These are phyloP conservation scores for Coccyzus lansbergi DNA, from an alignment of 2,797 vertebrate species.

Conservation along the genomic window DNA sequence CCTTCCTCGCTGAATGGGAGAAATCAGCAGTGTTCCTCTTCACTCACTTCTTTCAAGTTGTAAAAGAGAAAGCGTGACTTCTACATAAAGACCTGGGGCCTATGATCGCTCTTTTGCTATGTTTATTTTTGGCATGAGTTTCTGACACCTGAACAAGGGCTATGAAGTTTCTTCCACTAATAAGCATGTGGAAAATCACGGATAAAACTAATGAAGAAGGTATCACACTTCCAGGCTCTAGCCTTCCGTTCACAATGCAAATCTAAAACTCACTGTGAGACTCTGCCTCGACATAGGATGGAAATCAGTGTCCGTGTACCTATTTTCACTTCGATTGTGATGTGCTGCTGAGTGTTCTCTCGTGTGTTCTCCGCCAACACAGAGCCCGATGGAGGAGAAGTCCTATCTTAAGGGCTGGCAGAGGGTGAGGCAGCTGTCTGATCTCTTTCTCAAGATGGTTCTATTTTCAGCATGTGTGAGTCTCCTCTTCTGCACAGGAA, in stretches of 20 bases:
- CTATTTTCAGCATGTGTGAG: conserved; percentile 37
- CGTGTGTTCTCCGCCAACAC: not conserved
- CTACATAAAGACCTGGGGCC: not conserved
- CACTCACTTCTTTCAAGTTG: not conserved
- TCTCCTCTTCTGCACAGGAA: not conserved
- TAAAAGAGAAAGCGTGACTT: not conserved
- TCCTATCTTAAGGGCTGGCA: not conserved
- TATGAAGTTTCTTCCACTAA: not conserved
- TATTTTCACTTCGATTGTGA: not conserved
- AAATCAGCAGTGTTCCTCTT: not conserved
- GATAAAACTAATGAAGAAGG: not conserved
- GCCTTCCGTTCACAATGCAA: not conserved
- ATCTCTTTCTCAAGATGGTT: not conserved
- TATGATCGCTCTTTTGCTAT: not conserved
- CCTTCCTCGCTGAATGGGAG: not conserved
- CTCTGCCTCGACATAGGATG: not conserved
- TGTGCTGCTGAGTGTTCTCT: not conserved
- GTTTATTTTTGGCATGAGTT: not conserved
- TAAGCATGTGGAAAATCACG: not conserved
- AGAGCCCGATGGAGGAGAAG: not conserved
- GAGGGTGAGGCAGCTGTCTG: not conserved
- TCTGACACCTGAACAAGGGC: not conserved
- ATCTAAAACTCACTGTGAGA: not conserved
- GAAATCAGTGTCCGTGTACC: not conserved
- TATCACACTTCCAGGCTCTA: not conserved